phyloP scores from a whole-genome alignment of 2,797 vertebrate species.

The Silurus aristotelis region DNA sequence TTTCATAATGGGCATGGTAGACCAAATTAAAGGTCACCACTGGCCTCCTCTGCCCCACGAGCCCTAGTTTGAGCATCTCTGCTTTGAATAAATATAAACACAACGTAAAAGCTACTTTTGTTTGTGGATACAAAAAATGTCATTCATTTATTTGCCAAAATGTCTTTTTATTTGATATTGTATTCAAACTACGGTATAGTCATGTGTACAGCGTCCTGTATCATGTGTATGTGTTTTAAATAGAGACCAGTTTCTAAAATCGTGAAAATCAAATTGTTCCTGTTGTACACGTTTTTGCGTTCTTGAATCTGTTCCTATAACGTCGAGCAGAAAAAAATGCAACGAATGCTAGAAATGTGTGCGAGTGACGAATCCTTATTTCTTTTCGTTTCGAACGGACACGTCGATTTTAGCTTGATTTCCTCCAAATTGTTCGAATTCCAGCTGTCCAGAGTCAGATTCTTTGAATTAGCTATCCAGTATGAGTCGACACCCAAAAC shows the following conservation, averaged over 20 bases:
- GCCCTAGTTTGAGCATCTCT: no score
- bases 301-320: constrained; percentile 28
- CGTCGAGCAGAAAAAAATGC: neutral
- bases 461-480: neutral
- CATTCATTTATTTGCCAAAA: neutral
- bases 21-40: no score
- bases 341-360: neutral
- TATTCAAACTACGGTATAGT: constrained; percentile 15
- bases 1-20: no score
- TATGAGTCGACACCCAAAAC: neutral
- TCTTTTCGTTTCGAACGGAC: neutral
- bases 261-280: constrained; percentile 34
- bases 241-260: constrained; percentile 33
- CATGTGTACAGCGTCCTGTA: constrained; percentile 39
- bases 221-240: constrained; percentile 19
- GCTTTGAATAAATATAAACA: neutral
- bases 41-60: no score
- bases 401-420: neutral
- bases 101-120: neutral
- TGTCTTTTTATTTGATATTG: neutral
- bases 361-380: neutral
- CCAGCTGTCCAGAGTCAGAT: neutral
- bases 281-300: constrained; percentile 57
- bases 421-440: neutral
- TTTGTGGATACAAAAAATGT: constrained; percentile 21